A percentile compares a stretch with the other conserved stretches of the same genome.
phyloP scores from a whole-genome alignment of 1,140 invertebrate species.

The Leptinotarsa defecta region DNA sequence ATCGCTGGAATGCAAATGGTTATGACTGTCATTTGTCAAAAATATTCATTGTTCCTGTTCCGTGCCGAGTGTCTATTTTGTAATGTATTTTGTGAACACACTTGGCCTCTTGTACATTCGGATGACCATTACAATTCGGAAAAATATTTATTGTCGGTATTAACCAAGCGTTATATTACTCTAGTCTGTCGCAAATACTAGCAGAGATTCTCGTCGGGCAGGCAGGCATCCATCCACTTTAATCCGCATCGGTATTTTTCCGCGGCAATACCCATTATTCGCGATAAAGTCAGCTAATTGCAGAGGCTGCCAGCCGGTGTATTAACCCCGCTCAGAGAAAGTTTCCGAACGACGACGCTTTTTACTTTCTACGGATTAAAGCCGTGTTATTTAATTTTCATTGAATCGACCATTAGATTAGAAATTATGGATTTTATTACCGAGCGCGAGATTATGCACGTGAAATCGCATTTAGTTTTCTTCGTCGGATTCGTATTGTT shows the following conservation, averaged over 20 bases:
- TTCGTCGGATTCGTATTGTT: neutral
- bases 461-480: constrained; percentile 11
- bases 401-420: constrained; percentile 16
- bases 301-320: neutral
- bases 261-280: neutral
- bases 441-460: constrained; percentile 5
- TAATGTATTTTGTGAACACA: no score
- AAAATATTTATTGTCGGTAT: no score
- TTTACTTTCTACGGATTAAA: constrained; percentile 22
- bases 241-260: neutral
- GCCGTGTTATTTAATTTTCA: constrained; percentile 9
- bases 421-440: constrained; percentile 18
- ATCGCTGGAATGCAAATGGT: no score
- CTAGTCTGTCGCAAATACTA: no score
- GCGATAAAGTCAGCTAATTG: neutral
- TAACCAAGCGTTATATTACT: no score
- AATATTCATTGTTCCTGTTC: no score
- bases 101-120: no score
- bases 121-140: no score
- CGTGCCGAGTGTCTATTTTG: no score
- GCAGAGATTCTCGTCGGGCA: no score
- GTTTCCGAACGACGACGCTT: constrained; percentile 14
- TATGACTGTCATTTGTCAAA: no score
- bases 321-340: constrained; percentile 20
- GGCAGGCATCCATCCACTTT: no score